Evolutionary conservation across 2,888 invertebrate genomes (phyloP).

Genomic region (Netelia melanura): DNA sequence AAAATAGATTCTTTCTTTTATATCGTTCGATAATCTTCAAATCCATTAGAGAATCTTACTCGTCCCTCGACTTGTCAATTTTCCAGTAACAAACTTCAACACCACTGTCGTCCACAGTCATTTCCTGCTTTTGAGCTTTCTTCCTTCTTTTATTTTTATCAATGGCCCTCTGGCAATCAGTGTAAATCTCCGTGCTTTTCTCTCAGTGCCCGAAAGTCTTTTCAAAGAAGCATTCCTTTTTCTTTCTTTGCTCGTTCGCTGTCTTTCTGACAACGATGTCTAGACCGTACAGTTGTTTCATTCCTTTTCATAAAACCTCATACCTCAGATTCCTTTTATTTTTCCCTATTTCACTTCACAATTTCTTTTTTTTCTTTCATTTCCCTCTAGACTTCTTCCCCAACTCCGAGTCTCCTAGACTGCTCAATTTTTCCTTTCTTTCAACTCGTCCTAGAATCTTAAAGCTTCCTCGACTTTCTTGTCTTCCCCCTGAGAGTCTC

Average conservation of each 20-base stretch:
- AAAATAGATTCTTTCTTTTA: constrained; percentile 27
- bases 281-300: constrained; percentile 44
- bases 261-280: constrained; percentile 46
- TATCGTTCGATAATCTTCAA: constrained; percentile 58
- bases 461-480: background rate
- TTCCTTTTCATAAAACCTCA: constrained; percentile 13
- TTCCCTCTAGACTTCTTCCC: constrained; percentile 40
- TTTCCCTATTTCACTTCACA: constrained; percentile 21
- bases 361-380: constrained; percentile 37
- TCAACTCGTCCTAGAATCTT: background rate
- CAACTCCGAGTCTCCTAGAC: background rate
- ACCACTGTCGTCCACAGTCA: constrained; percentile 3
- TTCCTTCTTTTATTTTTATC: constrained; percentile 27
- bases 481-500: background rate
- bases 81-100: constrained; percentile 28
- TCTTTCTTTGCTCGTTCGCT: constrained; percentile 43
- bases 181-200: constrained; percentile 42
- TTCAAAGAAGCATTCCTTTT: constrained; percentile 41
- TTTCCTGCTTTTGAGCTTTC: constrained; percentile 28
- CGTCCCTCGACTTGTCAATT: constrained; percentile 18
- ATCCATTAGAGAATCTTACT: constrained; percentile 41
- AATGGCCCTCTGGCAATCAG: constrained; percentile 55
- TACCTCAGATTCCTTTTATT: constrained; percentile 15
- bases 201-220: constrained; percentile 55
- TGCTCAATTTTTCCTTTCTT: constrained; percentile 8